Evolutionary conservation across 2,888 invertebrate genomes (phyloP).

Genomic region (Stenodera caucasica): DNA sequence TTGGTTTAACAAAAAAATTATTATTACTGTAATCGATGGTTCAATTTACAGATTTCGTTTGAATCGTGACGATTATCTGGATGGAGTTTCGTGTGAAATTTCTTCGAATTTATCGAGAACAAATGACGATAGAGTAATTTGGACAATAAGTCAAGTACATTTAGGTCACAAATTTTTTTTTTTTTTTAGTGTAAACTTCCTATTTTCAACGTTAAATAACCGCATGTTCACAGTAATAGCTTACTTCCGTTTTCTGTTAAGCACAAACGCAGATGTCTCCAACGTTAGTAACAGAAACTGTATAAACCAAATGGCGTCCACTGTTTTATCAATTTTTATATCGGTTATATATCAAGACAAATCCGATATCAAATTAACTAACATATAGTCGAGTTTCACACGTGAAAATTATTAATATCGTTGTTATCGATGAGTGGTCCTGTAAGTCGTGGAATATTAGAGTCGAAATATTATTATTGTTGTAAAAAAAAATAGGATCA

Average conservation of each 20-base stretch:
- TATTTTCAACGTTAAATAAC: slow-evolving; percentile 48
- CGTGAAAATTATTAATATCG: neutral
- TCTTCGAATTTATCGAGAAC: no score
- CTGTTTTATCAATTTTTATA: slow-evolving; percentile 39
- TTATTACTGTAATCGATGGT: neutral
- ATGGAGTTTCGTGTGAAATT: no score
- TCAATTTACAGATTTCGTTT: no score
- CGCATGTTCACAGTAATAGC: slow-evolving; percentile 51
- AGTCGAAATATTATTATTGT: neutral
- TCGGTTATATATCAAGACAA: slow-evolving; percentile 24
- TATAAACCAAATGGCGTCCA: slow-evolving; percentile 42
- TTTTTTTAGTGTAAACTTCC: slow-evolving; percentile 43
- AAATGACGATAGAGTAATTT: neutral
- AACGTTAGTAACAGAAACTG: slow-evolving; percentile 36
- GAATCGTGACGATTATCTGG: no score
- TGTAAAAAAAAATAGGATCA: neutral
- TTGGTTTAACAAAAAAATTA: neutral
- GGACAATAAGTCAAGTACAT: no score
- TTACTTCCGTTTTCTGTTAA: slow-evolving; percentile 49
- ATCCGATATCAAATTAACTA: slow-evolving; percentile 19
- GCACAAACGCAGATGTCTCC: slow-evolving; percentile 51
- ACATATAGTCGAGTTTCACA: slow-evolving; percentile 5
- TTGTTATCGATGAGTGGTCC: neutral
- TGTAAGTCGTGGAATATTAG: neutral
- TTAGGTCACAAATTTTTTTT: slow-evolving; percentile 4